Percentiles rank a stretch among this genome's conserved stretches.
phyloP scores from a whole-genome alignment of 2,888 invertebrate genomes.

The Mechanitis messenoides region DNA sequence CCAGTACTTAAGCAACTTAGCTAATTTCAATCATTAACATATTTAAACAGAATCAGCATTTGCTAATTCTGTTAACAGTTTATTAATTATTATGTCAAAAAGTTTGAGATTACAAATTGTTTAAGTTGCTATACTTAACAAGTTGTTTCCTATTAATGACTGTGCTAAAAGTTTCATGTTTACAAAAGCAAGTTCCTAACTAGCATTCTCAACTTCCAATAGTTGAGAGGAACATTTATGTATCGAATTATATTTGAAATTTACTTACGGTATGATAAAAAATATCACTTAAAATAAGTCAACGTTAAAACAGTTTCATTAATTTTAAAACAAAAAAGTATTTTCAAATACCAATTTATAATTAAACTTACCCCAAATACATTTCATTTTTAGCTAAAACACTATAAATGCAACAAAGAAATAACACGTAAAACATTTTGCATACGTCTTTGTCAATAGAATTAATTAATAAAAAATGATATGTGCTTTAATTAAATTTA shows the following conservation, averaged over 20 bases:
- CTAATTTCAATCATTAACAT: too few relatives aligned
- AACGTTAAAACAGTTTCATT: too few relatives aligned
- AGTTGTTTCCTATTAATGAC: slow-evolving; percentile 2
- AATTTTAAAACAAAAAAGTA: too few relatives aligned
- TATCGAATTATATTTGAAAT: neutral
- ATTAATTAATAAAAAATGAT: too few relatives aligned
- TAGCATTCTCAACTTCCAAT: neutral
- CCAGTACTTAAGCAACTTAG: neutral
- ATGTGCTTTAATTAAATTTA: too few relatives aligned
- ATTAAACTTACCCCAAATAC: slow-evolving; percentile 9
- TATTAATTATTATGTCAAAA: neutral
- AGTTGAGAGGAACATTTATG: neutral
- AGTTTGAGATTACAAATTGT: neutral
- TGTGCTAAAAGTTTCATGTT: neutral
- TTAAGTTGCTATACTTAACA: neutral
- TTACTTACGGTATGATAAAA: too few relatives aligned
- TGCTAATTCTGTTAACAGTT: too few relatives aligned
- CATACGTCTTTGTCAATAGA: neutral
- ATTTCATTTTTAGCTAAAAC: slow-evolving; percentile 12
- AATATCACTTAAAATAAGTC: too few relatives aligned
- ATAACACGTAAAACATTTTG: neutral
- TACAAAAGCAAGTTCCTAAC: neutral
- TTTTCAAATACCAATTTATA: too few relatives aligned
- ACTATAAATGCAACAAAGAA: neutral
- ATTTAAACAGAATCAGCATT: too few relatives aligned